Conservation (phyloP, 2,113 vertebrate genomes). For the Prionailurus viverrinus region DNA sequence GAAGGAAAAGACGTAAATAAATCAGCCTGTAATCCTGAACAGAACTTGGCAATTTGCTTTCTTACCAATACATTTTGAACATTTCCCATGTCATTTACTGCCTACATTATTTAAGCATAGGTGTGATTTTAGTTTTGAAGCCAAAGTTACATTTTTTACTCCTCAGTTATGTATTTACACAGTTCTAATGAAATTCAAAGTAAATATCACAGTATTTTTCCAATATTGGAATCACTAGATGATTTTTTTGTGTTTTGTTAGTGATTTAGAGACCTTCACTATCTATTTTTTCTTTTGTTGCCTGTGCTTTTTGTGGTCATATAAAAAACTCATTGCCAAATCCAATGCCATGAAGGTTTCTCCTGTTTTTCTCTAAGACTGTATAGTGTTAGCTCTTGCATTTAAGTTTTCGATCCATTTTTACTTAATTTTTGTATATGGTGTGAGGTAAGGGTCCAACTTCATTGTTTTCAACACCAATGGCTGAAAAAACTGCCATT, state of each 20-base stretch:
- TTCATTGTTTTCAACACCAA: background rate
- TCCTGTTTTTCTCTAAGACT: background rate
- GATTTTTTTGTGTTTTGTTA: background rate
- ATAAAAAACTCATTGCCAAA: background rate
- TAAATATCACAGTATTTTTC: background rate
- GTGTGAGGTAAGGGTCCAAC: background rate
- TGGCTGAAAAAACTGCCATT: background rate
- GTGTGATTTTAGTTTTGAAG: conserved; percentile 23
- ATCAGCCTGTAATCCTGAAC: background rate
- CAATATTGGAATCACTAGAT: background rate
- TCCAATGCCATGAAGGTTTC: background rate
- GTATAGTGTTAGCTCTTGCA: background rate
- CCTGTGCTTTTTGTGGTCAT: background rate
- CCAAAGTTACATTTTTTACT: background rate
- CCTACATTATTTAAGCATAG: background rate
- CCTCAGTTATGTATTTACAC: background rate
- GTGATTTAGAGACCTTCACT: background rate
- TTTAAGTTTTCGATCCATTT: background rate
- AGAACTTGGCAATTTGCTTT: background rate
- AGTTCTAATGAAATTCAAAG: conserved; percentile 47
- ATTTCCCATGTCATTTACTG: background rate
- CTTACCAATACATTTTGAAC: background rate
- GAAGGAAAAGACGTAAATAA: background rate
- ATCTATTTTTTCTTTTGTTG: background rate
- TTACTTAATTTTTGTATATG: background rate